Base-by-base conservation (phyloP, 2,113 vertebrate genomes). In the Ptychochromis oligacanthus region DNA sequence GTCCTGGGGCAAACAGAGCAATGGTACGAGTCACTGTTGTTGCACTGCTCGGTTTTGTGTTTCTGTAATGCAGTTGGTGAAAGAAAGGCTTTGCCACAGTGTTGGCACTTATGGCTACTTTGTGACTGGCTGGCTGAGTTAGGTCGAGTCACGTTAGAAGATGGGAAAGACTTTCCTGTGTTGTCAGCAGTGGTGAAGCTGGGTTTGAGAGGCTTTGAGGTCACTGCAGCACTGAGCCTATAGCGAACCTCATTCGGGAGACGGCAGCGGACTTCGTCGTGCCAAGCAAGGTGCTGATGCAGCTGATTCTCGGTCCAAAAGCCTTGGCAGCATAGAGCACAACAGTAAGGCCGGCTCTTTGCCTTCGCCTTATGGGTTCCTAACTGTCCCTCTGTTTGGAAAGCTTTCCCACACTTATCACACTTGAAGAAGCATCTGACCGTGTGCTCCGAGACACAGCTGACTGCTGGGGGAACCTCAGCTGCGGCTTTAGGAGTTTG, bases 261-360 rank as follows among this genome's bases (percentile, higher is more conserved):
- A 13, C 95, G 94, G 8, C 88, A 89, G 11, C 95, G 95, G 18
- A 96, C 92, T 82, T 96, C 92, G 5, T 96, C 95, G 14, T 96
- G 96, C 95, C 95, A 96, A 57, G 88, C 61, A 7, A 96, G 95
- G 87, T 96, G 96, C 58, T 96, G 95, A 85, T 95, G 95, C 52
- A 96, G 93, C 85, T 95, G 95, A 13, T 75, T 93, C 87, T 96
- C 95, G 0, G 93, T 94, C 95, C 95, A 95, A 62, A 95, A 96
- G 15, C 93, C 93, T 3, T 94, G 92, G 87, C 96, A 96, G 88
- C 96, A 96, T 17, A 96, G 90, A 17, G 95, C 92, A 10, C 96
- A 96, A 11, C 87, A 92, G 75, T 91, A 91, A 1, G 94, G 95
- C n/a, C 94, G 92, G 59, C 88, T 94, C 74, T 85, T 95, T 0